Evolutionary conservation across 2,113 vertebrate genomes (phyloP).

Genomic region (Trinectes maculatus): DNA sequence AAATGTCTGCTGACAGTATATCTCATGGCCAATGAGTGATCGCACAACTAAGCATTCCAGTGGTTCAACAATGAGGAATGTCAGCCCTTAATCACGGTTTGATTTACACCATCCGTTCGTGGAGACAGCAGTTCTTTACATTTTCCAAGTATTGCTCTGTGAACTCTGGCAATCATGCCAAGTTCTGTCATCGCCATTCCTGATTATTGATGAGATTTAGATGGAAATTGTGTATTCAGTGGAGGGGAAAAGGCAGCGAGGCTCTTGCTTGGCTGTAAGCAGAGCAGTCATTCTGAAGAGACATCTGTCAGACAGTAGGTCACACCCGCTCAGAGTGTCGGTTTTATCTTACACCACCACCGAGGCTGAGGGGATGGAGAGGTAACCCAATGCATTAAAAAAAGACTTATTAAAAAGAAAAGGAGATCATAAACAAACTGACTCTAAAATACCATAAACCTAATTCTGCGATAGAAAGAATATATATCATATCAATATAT

Average conservation of each 20-base stretch:
- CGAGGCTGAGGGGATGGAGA: conserved; percentile 24
- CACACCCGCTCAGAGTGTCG: conserved; percentile 31
- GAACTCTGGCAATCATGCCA: conserved; percentile 49
- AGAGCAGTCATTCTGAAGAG: conserved; percentile 49
- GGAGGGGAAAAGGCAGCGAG: conserved; percentile 41
- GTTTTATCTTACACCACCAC: conserved; percentile 56
- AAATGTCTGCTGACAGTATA: conserved; percentile 13
- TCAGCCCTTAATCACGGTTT: conserved; percentile 29
- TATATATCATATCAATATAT: neutral
- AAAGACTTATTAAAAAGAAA: conserved; percentile 5
- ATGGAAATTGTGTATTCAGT: conserved; percentile 67
- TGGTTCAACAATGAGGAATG: conserved; percentile 28
- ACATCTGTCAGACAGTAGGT: conserved; percentile 58
- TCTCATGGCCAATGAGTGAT: neutral
- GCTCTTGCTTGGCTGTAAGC: conserved; percentile 69
- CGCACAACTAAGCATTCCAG: conserved; percentile 2
- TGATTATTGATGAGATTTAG: conserved; percentile 74
- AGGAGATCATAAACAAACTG: neutral
- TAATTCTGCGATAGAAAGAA: neutral
- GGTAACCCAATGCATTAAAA: conserved; percentile 44
- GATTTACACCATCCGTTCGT: conserved; percentile 50
- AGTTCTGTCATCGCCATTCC: conserved; percentile 35
- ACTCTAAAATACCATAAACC: neutral
- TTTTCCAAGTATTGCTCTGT: conserved; percentile 45
- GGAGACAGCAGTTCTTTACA: conserved; percentile 30